Base-by-base conservation (phyloP, 1,140 invertebrate species). In the Homarus americanus region DNA sequence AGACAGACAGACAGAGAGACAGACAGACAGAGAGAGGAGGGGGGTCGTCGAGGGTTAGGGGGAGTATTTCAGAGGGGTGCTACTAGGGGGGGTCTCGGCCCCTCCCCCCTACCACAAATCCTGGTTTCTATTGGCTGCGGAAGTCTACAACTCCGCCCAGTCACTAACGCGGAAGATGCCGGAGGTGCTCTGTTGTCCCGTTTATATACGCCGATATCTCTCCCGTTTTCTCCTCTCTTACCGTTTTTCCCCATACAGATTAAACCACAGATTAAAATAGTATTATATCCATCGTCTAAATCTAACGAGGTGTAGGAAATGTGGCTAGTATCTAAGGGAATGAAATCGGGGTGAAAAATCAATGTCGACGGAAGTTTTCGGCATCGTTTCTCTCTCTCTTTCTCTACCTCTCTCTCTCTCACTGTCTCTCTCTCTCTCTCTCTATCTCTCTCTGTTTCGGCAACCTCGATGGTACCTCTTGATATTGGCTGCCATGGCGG, bases 81-180 rank as follows among this genome's bases (percentile, higher is more conserved):
- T 66, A n/a, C n/a, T n/a, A n/a, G 49, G 90, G 91, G 88, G 87
- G 87, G 91, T 72, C 28, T 20, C 32, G 91, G 91, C 87, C 69
- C 91, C 91, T 90, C 91, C 91, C 91, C 44, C 85, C 73, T 66
- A 90, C 91, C 91, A 85, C 91, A 92, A 92, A 92, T 92, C 91
- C 91, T 86, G 86, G 86, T 75, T 49, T 82, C 91, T 92, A 92
- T 92, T 92, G 91, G 91, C 91, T 82, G 38, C 91, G 91, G 91
- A 92, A 92, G 87, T 90, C 87, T 4, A 41, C 72, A 86, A 79
- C 83, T 83, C 91, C 91, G 91, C 91, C 91, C 91, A 87, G 69
- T 58, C 36, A 86, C 72, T 88, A 75, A 75, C 78, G 66, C 69
- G 89, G 41, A 66, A 79, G 58, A 72, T 82, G 58, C 84, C 84